A percentile compares a stretch with the other conserved stretches of the same genome.
Evolutionary conservation across 2,113 vertebrate species (phyloP).

Genomic region (Dipodomys ordii): DNA sequence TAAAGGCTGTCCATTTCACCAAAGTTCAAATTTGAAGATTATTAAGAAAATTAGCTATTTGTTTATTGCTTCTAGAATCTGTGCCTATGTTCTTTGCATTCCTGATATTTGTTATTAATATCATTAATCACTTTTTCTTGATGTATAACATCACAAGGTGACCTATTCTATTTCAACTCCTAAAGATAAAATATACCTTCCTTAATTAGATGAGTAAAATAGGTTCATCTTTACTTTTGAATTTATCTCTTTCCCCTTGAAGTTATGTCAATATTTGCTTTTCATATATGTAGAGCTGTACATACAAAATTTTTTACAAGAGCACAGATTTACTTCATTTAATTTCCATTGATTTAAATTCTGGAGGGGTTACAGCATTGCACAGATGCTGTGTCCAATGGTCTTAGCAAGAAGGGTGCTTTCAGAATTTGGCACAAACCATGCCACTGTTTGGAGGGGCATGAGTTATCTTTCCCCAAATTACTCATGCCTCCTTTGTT

Average conservation of each 20-base stretch:
- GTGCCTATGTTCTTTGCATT: not conserved
- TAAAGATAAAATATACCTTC: not conserved
- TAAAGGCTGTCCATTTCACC: not conserved
- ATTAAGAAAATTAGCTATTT: not conserved
- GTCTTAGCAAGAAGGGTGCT: too few relatives aligned
- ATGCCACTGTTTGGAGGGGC: too few relatives aligned
- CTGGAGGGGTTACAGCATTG: too few relatives aligned
- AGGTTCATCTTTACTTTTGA: not conserved
- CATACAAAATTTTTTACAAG: not conserved
- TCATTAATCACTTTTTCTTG: not conserved
- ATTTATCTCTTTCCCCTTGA: not conserved
- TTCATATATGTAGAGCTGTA: not conserved
- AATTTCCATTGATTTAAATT: too few relatives aligned
- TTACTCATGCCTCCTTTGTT: too few relatives aligned
- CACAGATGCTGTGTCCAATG: too few relatives aligned
- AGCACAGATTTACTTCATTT: too few relatives aligned
- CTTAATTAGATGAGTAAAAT: not conserved
- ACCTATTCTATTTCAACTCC: not conserved
- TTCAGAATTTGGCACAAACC: too few relatives aligned
- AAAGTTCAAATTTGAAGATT: not conserved
- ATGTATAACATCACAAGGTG: not conserved
- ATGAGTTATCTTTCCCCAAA: too few relatives aligned
- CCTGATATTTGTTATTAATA: not conserved
- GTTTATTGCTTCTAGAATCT: not conserved
- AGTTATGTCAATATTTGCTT: not conserved